Conservation (phyloP, 1,140 invertebrate genomes). For the Trachymyrmex septentrionalis region DNA sequence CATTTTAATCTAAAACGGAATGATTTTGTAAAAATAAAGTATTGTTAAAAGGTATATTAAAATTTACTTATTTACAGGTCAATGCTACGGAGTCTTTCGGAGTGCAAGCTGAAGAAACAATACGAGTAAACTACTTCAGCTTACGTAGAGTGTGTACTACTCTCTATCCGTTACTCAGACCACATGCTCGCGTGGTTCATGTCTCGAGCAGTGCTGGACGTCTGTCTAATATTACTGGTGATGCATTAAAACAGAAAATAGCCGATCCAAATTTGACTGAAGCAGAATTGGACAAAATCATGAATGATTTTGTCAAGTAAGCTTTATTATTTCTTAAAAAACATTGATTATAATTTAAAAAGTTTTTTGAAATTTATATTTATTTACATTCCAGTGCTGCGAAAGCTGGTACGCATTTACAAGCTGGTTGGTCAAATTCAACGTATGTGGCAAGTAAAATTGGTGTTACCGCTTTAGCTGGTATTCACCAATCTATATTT, state of each 20-base stretch:
- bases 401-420: conserved; percentile 86
- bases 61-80: conserved; percentile 25
- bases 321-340: conserved; percentile 46
- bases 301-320: conserved; percentile 88
- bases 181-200: conserved; percentile 89
- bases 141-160: conserved; percentile 85
- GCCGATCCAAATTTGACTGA: conserved; percentile 84
- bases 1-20: neutral
- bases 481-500: conserved; percentile 88
- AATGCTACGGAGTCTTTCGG: conserved; percentile 86
- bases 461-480: conserved; percentile 88
- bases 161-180: conserved; percentile 88
- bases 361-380: neutral
- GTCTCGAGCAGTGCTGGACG: conserved; percentile 88
- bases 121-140: conserved; percentile 87
- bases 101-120: conserved; percentile 88
- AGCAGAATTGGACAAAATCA: conserved; percentile 85
- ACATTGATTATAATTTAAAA: neutral
- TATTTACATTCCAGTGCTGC: conserved; percentile 84
- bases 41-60: neutral
- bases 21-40: neutral
- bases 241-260: conserved; percentile 82
- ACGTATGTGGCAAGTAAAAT: conserved; percentile 91
- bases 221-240: conserved; percentile 82
- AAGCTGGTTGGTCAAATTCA: conserved; percentile 88